A percentile compares a stretch with the other conserved stretches of the same genome.
phyloP scores from a whole-genome alignment of 2,888 invertebrate species.

The Morpho deidamia region DNA sequence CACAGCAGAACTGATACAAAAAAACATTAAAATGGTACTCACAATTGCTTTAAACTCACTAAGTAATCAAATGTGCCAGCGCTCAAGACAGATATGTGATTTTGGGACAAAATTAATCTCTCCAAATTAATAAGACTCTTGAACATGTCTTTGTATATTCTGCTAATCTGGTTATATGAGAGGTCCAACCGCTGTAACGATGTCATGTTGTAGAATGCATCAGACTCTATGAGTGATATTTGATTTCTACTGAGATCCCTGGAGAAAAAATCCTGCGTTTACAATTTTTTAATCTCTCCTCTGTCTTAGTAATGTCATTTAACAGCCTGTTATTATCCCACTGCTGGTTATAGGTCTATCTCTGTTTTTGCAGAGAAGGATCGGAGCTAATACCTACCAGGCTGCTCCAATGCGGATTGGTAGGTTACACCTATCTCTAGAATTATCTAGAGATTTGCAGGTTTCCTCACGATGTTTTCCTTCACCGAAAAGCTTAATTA shows the following conservation, averaged over 20 bases:
- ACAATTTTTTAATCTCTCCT: not conserved
- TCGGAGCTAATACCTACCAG: not conserved
- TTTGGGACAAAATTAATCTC: slow-evolving; percentile 83
- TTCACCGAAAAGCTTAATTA: no score
- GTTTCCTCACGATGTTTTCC: no score
- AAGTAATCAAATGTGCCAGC: slow-evolving; percentile 85
- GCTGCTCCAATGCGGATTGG: not conserved
- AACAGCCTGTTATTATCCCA: not conserved
- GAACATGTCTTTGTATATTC: slow-evolving; percentile 84
- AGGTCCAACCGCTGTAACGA: slow-evolving; percentile 84
- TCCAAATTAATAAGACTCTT: slow-evolving; percentile 83
- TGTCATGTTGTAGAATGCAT: slow-evolving; percentile 86
- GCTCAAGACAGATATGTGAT: slow-evolving; percentile 83
- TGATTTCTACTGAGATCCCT: slow-evolving; percentile 90
- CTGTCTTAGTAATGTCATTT: not conserved
- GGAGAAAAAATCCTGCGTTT: slow-evolving; percentile 32
- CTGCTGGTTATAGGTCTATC: not conserved
- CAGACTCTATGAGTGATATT: slow-evolving; percentile 84
- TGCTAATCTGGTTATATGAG: slow-evolving; percentile 83
- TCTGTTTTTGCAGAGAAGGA: not conserved
- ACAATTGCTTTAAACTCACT: slow-evolving; percentile 85
- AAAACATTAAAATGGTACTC: slow-evolving; percentile 49
- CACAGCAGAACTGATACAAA: not conserved
- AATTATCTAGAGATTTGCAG: no score
- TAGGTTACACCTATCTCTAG: no score